Evolutionary conservation across 2,113 vertebrate genomes (phyloP).

Genomic region (Pachyramphus minor): DNA sequence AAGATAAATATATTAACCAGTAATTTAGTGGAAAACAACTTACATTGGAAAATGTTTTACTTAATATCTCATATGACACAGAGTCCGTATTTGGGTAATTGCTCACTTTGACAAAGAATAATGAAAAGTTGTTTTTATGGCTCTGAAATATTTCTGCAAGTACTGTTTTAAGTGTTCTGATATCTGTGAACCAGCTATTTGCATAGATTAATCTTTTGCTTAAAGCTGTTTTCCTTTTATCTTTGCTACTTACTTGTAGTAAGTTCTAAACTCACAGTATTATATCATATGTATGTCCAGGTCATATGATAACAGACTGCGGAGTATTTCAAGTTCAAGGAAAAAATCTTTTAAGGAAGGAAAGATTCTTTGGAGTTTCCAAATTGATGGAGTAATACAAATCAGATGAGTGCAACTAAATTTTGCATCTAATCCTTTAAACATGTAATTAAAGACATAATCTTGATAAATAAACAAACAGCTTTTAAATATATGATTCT

Average conservation of each 20-base stretch:
- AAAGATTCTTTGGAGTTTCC: background rate
- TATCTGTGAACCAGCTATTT: background rate
- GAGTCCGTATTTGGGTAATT: background rate
- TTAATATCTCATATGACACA: background rate
- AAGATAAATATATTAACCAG: background rate
- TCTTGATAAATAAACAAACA: constrained; percentile 32
- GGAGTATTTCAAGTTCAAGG: background rate
- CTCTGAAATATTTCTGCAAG: background rate
- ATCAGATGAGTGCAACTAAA: background rate
- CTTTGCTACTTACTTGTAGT: background rate
- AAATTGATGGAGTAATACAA: background rate
- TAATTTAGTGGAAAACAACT: background rate
- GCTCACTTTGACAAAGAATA: background rate
- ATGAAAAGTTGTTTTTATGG: background rate
- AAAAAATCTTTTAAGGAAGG: background rate
- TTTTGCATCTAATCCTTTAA: constrained; percentile 19
- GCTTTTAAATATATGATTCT: background rate
- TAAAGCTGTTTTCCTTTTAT: background rate
- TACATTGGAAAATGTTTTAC: background rate
- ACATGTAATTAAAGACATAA: constrained; percentile 37
- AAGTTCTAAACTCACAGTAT: background rate
- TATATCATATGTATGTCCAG: background rate
- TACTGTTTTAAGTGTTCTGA: background rate
- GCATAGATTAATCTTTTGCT: background rate
- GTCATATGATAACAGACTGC: background rate